Percentiles rank a stretch among this genome's conserved stretches.
Conservation (phyloP, 1,140 invertebrate genomes). For the Drosophila parvula region DNA sequence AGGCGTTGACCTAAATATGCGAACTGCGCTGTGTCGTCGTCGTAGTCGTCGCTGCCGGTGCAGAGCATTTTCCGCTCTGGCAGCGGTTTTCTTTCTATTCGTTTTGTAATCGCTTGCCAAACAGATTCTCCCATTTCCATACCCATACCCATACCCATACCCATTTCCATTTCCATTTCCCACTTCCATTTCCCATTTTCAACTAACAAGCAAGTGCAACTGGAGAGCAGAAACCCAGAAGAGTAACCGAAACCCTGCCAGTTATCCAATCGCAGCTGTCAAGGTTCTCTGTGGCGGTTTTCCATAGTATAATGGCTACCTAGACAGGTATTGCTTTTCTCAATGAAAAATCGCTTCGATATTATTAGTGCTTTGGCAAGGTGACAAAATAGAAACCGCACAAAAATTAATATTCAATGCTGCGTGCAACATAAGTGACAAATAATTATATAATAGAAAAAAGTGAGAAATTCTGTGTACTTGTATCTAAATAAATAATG, state of each 20-base stretch:
- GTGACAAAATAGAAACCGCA: constrained; percentile 70
- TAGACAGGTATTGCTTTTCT: constrained; percentile 49
- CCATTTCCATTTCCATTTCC: constrained; percentile 25
- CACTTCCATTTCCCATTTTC: constrained; percentile 31
- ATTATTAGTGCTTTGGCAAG: constrained; percentile 59
- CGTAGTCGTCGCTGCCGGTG: constrained; percentile 25
- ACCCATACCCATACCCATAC: not conserved
- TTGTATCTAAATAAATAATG: constrained; percentile 9
- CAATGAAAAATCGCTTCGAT: constrained; percentile 49
- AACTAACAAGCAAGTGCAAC: constrained; percentile 64
- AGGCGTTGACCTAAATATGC: constrained; percentile 79
- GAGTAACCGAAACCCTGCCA: constrained; percentile 19
- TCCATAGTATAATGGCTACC: not conserved
- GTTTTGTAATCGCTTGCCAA: constrained; percentile 77
- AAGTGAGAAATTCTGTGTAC: constrained; percentile 1
- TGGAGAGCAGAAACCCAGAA: constrained; percentile 46
- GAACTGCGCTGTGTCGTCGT: constrained; percentile 37
- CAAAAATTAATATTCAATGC: constrained; percentile 72
- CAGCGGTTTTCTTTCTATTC: constrained; percentile 60
- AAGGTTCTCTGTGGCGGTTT: constrained; percentile 54
- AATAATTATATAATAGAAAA: constrained; percentile 61
- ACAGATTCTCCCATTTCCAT: constrained; percentile 39
- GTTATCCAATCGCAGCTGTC: constrained; percentile 64
- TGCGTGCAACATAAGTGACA: constrained; percentile 48
- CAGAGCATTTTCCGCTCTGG: constrained; percentile 63